Conservation (phyloP, 2,888 invertebrate species). For the Muschampia staudingeri region DNA sequence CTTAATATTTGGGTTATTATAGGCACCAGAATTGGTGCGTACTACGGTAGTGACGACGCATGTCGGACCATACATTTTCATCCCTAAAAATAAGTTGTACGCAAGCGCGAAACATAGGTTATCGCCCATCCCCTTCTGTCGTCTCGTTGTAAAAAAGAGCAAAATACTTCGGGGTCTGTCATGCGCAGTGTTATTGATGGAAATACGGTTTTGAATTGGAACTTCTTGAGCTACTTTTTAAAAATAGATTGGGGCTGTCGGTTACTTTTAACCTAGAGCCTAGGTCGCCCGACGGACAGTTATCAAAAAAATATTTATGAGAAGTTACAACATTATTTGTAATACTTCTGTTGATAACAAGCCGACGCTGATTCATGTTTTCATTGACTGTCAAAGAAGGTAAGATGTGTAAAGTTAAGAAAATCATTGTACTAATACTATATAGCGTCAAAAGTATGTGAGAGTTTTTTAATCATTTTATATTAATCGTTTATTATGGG, state of each 20-base stretch:
- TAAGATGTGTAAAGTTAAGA: no score
- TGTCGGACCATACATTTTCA: slow-evolving; percentile 49
- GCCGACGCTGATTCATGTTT: no score
- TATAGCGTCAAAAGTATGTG: no score
- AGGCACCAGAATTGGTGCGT: slow-evolving; percentile 48
- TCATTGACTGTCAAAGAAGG: no score
- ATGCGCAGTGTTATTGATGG: slow-evolving; percentile 90
- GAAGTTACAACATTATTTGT: not conserved
- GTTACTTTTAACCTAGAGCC: slow-evolving; percentile 35
- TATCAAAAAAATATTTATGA: not conserved
- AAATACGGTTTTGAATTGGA: slow-evolving; percentile 62
- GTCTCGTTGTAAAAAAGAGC: slow-evolving; percentile 73
- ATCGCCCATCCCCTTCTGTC: slow-evolving; percentile 76
- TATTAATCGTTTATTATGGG: no score
- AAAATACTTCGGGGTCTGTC: slow-evolving; percentile 72
- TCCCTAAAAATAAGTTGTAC: slow-evolving; percentile 72
- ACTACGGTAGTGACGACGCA: slow-evolving; percentile 63
- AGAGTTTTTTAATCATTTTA: no score
- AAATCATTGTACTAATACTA: no score
- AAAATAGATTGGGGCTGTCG: slow-evolving; percentile 45
- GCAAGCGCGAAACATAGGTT: slow-evolving; percentile 84
- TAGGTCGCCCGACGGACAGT: slow-evolving; percentile 1
- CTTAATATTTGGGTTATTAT: slow-evolving; percentile 49
- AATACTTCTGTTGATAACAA: not conserved
- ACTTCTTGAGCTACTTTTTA: slow-evolving; percentile 52